Evolutionary conservation across 1,140 invertebrate species (phyloP), one percentile per base, ranked within the genome.

Genomic region (Leptopilina clavipes): DNA sequence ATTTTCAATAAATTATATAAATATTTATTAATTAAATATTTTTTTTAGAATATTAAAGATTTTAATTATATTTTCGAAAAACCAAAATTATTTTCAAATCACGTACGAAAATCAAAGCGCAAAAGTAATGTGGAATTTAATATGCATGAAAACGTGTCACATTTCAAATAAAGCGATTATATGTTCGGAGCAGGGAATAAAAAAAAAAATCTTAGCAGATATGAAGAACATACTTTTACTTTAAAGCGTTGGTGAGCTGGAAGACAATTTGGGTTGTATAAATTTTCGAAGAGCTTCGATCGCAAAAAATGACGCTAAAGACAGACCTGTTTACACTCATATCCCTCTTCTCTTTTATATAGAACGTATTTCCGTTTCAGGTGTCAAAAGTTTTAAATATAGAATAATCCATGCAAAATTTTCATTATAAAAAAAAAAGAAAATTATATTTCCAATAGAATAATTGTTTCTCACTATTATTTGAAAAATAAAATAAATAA

Each of bases 211-310:
- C 48, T 52, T 52, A n/a, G n/a, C 48, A 52, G 48, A 52, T 52
- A 52, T 52, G 22, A 65, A 31, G 22, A 37, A 65, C 56, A 25
- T 65, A 25, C 59, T 31, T 31, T 65, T 31, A 65, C 12, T 65
- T 3, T 65, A 65, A 31, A 31, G 59, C 59, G 59, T 65, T 65
- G 59, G 59, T 22, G 59, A 65, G 59, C 59, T 22, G 3, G 12
- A 6, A 65, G 59, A 65, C 59, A 65, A 65, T 65, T 65, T 65
- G 31, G 59, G 59, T 65, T 65, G 59, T 65, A 65, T 65, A 65
- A 65, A 65, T 65, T 65, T 65, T 65, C 22, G 11, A 65, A 65
- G 59, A 65, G 59, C 25, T 37, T 65, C 59, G 59, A 65, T 65
- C 59, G 59, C 59, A 1, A 65, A 65, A 65, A 65, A 65, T 65